Evolutionary conservation across 1,140 invertebrate species (phyloP), one percentile per base, ranked within the genome.

Genomic region (Gryllus bimaculatus): DNA sequence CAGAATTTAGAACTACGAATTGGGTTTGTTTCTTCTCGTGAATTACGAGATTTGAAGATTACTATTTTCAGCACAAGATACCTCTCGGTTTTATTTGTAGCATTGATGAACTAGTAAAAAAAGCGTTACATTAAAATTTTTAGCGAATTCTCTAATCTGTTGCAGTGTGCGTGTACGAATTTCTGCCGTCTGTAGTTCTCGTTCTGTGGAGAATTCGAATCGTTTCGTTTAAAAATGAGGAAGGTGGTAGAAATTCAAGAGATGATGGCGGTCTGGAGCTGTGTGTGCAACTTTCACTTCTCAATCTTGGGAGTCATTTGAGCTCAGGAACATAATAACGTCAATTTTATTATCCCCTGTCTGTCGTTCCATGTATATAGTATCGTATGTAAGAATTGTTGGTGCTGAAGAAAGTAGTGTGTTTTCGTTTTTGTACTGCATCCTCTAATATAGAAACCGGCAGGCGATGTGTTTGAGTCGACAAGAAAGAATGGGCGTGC

Each of bases 21-120:
- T 20, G 20, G 26, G 76, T 79, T 80, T 78, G 77, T 79, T 81
- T 79, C 78, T 75, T 78, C 78, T 78, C 79, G 78, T 75, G 74
- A 20, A 80, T 81, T 79, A 49, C 80, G 79, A 79, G 79, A 81
- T 77, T 77, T 79, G 76, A 20, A 79, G 80, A 81, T 79, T 81
- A 81, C 80, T 79, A 81, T 81, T 79, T 81, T 79, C 78, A 79
- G 80, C 78, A 76, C 80, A 81, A 79, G 78, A 78, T 79, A 78
- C 74, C 76, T 75, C 78, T 81, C 73, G 78, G 80, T 78, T 81
- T 75, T 48, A 78, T 81, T 81, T 80, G n/a, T 3, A 74, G 75
- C 47, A 47, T 79, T 76, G n/a, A 73, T 77, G 49, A 73, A 47
- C 73, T 76, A 76, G 75, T 73, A 26, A 26, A 74, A 73, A 79